Conservation (phyloP, 2,797 vertebrate species). For the Diceros bicornis region DNA sequence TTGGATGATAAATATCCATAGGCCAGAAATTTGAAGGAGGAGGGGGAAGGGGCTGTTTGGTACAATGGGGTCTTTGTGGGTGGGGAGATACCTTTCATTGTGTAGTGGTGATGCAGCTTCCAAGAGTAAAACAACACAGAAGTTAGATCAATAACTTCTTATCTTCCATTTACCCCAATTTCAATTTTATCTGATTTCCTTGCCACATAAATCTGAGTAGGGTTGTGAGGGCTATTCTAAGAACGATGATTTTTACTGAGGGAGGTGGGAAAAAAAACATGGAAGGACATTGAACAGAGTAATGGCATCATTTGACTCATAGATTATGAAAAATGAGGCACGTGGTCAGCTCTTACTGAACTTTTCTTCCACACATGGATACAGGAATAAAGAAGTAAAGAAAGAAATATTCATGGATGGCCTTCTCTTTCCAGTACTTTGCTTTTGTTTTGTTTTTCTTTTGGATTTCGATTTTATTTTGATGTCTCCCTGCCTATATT, state of each 20-base stretch:
- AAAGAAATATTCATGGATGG: not conserved
- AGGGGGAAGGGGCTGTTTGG: rapidly evolving
- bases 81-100: not conserved
- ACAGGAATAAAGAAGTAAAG: not conserved
- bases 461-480: not conserved
- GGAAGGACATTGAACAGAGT: not conserved
- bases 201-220: not conserved
- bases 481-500: not conserved
- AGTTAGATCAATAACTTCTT: not conserved
- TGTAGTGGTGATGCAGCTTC: not conserved
- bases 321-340: not conserved
- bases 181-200: not conserved
- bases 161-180: not conserved
- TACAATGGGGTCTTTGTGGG: not conserved
- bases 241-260: not conserved
- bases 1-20: not conserved
- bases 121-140: not conserved
- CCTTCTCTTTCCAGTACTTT: not conserved
- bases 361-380: not conserved
- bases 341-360: not conserved
- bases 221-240: not conserved
- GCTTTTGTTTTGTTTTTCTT: not conserved
- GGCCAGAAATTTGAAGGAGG: not conserved
- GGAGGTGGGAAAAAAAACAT: not conserved
- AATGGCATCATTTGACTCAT: not conserved